These are phyloP conservation scores for Marasmarcha lunaedactyla DNA, from an alignment of 2,888 invertebrate genomes.

Conservation along the genomic window DNA sequence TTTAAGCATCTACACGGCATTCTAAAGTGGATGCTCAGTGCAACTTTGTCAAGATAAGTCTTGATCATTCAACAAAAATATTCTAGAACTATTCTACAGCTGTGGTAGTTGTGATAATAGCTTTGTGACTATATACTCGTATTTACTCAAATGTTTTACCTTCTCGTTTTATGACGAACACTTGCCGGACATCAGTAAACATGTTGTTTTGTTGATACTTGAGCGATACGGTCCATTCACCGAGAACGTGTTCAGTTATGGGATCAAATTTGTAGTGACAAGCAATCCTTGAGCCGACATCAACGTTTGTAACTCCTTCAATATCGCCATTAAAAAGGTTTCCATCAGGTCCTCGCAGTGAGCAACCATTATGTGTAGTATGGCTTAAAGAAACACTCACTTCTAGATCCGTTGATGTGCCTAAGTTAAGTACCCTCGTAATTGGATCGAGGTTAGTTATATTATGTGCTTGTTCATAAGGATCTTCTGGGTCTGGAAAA, in stretches of 20 bases:
- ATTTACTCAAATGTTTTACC: no score
- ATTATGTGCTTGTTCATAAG: slow-evolving; percentile 28
- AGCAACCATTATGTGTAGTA: no score
- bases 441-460: slow-evolving; percentile 18
- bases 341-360: slow-evolving; percentile 9
- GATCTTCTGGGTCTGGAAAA: slow-evolving; percentile 25
- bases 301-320: slow-evolving; percentile 18
- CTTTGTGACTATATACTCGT: no score
- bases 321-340: slow-evolving; percentile 20
- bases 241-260: slow-evolving; percentile 21
- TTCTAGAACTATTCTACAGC: no score
- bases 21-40: no score
- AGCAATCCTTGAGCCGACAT: slow-evolving; percentile 4
- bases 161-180: slow-evolving; percentile 23
- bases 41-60: no score
- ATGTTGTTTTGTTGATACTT: slow-evolving; percentile 20
- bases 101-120: no score
- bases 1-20: no score
- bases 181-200: slow-evolving; percentile 21
- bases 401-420: slow-evolving; percentile 15
- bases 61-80: no score
- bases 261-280: slow-evolving; percentile 24
- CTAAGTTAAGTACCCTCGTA: slow-evolving; percentile 20
- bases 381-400: slow-evolving; percentile 9
- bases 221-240: slow-evolving; percentile 27